A percentile compares a stretch with the other conserved stretches of the same genome.
Conservation (phyloP, 2,888 invertebrate species). For the Slavum lentiscoides region DNA sequence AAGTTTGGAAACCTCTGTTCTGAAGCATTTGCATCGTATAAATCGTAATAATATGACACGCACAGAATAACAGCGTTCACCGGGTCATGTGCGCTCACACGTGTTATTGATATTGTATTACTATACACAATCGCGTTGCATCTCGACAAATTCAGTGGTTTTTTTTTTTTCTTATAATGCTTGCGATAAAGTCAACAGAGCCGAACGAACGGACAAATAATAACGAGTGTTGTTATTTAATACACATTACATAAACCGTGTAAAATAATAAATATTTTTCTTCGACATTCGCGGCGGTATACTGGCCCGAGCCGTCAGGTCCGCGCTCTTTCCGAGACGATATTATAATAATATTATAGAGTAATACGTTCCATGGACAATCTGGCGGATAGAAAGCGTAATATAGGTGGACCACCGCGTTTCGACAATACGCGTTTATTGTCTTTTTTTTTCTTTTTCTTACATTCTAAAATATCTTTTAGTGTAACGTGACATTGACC, state of each 20-base stretch:
- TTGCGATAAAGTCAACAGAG: neutral
- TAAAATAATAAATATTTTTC: neutral
- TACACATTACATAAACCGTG: neutral
- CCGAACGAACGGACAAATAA: conserved; percentile 16
- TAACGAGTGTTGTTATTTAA: too few species aligned
- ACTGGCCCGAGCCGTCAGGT: too few species aligned
- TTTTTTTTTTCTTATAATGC: neutral
- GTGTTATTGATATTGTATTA: too few species aligned
- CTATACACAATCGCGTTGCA: neutral
- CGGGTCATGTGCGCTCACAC: too few species aligned
- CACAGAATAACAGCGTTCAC: too few species aligned
- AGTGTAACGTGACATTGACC: neutral
- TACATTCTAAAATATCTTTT: neutral
- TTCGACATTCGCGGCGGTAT: neutral
- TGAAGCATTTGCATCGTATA: too few species aligned
- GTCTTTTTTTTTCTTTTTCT: neutral
- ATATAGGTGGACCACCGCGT: neutral
- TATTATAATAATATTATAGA: too few species aligned
- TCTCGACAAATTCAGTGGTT: neutral
- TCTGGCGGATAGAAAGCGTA: neutral
- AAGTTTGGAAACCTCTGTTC: too few species aligned
- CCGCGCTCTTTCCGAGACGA: neutral
- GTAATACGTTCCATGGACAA: neutral
- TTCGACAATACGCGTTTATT: neutral
- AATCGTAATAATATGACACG: too few species aligned